Base-by-base conservation (phyloP, 2,888 invertebrate species). In the Adela reaumurella region DNA sequence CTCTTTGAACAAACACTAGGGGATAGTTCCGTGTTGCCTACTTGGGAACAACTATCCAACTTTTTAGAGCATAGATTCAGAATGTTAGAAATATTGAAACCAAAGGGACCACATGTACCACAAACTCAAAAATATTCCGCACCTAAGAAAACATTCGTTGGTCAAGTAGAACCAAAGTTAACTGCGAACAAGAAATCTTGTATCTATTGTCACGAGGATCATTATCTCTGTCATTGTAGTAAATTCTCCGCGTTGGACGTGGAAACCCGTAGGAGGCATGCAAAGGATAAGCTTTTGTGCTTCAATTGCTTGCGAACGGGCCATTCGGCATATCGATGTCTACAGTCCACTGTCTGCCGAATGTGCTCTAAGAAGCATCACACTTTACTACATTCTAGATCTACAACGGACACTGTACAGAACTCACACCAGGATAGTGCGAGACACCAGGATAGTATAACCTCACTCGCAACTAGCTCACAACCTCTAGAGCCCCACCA, bases 41-140 rank as follows among this genome's bases (percentile, higher is more conserved):
- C 45, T n/a, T 55, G 52, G 52, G 41, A 41, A 28, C 51, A 52
- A 10, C 51, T 55, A 8, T 46, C 51, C 29, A 49, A 18, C 41
- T 59, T 59, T 51, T 46, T 58, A 11, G 56, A 59, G 51, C 17
- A 50, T 2, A 56, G 54, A 44, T 59, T 58, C 46, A 50, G 57
- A 11, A 53, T 56, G 11, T 43, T 59, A 8, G 59, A 61, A 47
- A 19, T 60, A 48, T 43, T 8, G 43, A 51, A 41, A 11, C n/a
- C n/a, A 24, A 45, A 17, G 42, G 24, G 35, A 45, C 45, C 41
- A 24, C 24, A 24, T 24, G 24, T 24, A 24, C 24, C 24, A 24
- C 24, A 24, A 24, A 8, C 4, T 8, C 24, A 16, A 6, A 47
- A 20, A 6, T 16, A 19, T 17, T 10, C 19, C 19, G 1, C 11